These are phyloP conservation scores for Pogonus chalceus DNA, from an alignment of 1,140 invertebrate genomes.

Conservation along the genomic window DNA sequence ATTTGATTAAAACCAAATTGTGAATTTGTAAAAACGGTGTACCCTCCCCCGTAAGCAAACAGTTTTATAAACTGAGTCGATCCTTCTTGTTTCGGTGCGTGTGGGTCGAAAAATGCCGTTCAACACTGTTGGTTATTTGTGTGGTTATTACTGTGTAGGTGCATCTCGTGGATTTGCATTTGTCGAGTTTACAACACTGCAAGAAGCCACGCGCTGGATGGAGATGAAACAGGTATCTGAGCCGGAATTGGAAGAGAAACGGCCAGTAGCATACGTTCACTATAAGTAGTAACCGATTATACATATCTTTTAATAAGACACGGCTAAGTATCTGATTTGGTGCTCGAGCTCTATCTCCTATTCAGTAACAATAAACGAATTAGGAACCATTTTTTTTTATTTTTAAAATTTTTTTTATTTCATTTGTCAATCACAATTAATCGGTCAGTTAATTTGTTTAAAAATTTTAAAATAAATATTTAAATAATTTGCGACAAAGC, in stretches of 20 bases:
- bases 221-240: constrained; percentile 79
- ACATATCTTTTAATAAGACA: not conserved
- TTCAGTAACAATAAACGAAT: too few relatives aligned
- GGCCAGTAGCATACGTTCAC: not conserved
- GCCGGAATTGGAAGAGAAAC: not conserved
- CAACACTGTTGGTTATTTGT: constrained; percentile 27
- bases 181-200: constrained; percentile 86
- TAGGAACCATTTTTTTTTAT: too few relatives aligned
- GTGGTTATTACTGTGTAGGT: constrained; percentile 54
- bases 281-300: constrained; percentile 4
- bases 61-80: not conserved
- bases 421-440: too few relatives aligned
- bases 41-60: not conserved
- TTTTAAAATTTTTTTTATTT: too few relatives aligned
- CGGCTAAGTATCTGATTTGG: not conserved
- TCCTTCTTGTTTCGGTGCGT: not conserved
- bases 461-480: not conserved
- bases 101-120: not conserved
- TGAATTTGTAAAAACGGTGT: not conserved
- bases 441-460: too few relatives aligned
- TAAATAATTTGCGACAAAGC: not conserved
- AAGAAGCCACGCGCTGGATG: constrained; percentile 86
- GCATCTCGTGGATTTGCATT: constrained; percentile 86
- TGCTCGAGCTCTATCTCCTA: not conserved
- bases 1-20: too few relatives aligned